Evolutionary conservation across 2,113 vertebrate genomes (phyloP).

Genomic region (Pseudopipra pipra): DNA sequence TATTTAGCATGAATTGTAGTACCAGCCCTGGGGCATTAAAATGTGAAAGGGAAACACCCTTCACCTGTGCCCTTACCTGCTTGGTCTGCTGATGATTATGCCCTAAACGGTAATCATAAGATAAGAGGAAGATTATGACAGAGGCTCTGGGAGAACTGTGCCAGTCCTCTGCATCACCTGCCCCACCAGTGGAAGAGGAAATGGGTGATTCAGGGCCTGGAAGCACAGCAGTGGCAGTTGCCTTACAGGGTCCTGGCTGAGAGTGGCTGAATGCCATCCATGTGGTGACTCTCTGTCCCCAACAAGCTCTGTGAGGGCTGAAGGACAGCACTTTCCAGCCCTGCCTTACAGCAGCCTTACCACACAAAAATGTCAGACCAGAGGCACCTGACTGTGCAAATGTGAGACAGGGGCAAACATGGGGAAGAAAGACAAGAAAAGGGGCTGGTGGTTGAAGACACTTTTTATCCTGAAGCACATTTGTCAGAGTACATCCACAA

Average conservation of each 20-base stretch:
- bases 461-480: background rate
- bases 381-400: background rate
- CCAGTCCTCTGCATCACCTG: background rate
- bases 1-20: background rate
- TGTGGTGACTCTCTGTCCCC: background rate
- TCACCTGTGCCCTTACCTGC: background rate
- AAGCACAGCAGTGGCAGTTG: background rate
- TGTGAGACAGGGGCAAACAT: background rate
- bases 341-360: background rate
- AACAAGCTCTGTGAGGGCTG: background rate
- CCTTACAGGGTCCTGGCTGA: background rate
- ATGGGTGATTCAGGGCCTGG: conserved; percentile 22
- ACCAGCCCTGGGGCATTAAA: background rate
- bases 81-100: background rate
- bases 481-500: background rate
- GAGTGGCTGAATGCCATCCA: background rate
- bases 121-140: conserved; percentile 24
- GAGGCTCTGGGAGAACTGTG: background rate
- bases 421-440: background rate
- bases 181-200: background rate
- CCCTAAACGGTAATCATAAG: background rate
- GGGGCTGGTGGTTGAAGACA: background rate
- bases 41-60: background rate
- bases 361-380: background rate
- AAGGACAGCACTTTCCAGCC: background rate